A percentile compares a stretch with the other conserved stretches of the same genome.
phyloP scores from a whole-genome alignment of 2,888 invertebrate genomes.

The Encarsia formosa region DNA sequence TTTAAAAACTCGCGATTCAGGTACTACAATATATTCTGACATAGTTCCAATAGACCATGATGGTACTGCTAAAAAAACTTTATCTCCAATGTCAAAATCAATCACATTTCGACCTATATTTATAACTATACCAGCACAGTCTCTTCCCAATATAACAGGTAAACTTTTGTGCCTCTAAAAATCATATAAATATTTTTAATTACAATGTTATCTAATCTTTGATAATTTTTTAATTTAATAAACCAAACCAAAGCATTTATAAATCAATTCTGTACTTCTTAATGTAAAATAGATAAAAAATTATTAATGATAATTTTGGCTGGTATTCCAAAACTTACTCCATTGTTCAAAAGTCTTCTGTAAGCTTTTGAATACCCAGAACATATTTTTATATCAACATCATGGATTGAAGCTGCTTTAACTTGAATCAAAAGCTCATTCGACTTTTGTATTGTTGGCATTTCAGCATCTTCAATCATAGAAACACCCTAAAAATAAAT shows the following conservation, averaged over 20 bases:
- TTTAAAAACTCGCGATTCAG: constrained; percentile 54
- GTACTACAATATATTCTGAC: constrained; percentile 56
- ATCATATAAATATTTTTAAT: constrained; percentile 19
- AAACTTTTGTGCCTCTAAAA: constrained; percentile 50
- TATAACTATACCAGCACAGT: constrained; percentile 60
- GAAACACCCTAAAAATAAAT: constrained; percentile 51
- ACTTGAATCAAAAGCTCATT: constrained; percentile 61
- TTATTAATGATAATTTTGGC: too few species aligned
- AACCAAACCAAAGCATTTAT: constrained; percentile 9
- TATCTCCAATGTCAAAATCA: constrained; percentile 60
- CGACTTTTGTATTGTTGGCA: constrained; percentile 54
- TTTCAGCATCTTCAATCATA: constrained; percentile 55
- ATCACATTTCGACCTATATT: constrained; percentile 60
- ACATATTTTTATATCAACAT: constrained; percentile 59
- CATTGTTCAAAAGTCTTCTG: constrained; percentile 48
- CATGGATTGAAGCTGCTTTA: constrained; percentile 59
- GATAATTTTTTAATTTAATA: background rate
- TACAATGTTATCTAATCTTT: background rate
- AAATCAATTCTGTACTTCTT: too few species aligned
- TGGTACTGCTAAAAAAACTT: constrained; percentile 59
- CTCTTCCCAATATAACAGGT: constrained; percentile 61
- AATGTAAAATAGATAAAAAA: too few species aligned
- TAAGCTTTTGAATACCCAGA: constrained; percentile 56
- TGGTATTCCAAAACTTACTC: too few species aligned
- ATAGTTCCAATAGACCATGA: constrained; percentile 59